Evolutionary conservation across 2,888 invertebrate species (phyloP), one percentile per base, ranked within the genome.

Genomic region (Agrochola lychnidis): DNA sequence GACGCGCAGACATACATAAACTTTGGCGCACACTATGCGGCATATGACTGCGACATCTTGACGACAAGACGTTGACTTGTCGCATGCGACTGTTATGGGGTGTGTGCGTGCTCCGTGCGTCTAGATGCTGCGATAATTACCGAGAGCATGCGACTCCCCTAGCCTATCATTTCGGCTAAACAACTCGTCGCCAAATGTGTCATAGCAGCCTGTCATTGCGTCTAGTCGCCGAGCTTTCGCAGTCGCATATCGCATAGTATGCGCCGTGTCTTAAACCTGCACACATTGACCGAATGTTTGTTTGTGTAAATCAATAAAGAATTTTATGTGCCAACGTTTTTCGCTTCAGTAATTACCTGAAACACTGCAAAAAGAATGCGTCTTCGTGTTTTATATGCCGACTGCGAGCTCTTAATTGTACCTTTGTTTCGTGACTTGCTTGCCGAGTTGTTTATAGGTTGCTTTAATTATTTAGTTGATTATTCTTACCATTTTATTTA

Each of bases 361-460:
- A 91, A 89, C 89, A 88, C 80, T 90, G 88, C 89, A 87, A 83
- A 88, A 90, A 91, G 92, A 93, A 94, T 93, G 92, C 93, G 90
- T 91, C 91, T 90, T 90, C 92, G 92, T 92, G 92, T 89, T 94
- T 94, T 93, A 92, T 94, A 94, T 94, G 94, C 94, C 92, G 92
- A 90, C 94, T 90, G 92, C 90, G 90, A 92, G 90, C 92, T 94
- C 93, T 93, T 95, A 95, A 95, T 95, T 95, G 93, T 93, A 92
- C 92, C 91, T 91, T 89, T 86, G 89, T 91, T 94, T 93, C 95
- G 95, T 95, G 95, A 94, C 94, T 93, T 89, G 94, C 88, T 91
- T 93, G 86, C 90, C 76, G 84, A 92, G 89, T 90, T 91, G 89
- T 90, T 91, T 91, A 89, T 91, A 87, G 80, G 86, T 85, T 86